phyloP scores from a whole-genome alignment of 2,797 vertebrate genomes.

The Furcifer pardalis region DNA sequence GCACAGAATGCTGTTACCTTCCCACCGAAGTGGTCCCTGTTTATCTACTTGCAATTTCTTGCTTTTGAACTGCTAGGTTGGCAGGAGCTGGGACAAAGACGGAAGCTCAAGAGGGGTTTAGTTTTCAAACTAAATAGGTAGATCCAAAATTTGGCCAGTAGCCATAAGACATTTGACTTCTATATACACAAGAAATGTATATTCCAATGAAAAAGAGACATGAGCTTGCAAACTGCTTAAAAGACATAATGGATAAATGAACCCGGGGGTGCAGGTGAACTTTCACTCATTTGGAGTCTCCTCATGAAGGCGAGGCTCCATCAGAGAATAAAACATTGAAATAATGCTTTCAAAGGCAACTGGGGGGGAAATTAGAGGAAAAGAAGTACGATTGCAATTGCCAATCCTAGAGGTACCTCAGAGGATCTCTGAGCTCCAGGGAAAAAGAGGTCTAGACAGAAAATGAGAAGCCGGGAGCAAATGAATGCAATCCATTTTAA shows the following conservation, averaged over 20 bases:
- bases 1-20: no score
- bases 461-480: background rate
- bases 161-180: constrained; percentile 28
- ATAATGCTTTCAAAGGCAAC: background rate
- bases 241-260: background rate
- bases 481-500: background rate
- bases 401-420: background rate
- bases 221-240: background rate
- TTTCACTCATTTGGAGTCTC: constrained; percentile 1
- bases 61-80: no score
- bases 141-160: constrained; percentile 27
- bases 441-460: constrained; percentile 17
- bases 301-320: background rate
- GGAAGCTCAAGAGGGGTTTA: constrained; percentile 55
- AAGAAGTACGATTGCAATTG: background rate
- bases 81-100: no score
- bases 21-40: no score
- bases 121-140: constrained; percentile 61
- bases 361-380: background rate
- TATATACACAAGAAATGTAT: background rate
- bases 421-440: background rate
- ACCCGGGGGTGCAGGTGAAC: background rate
- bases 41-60: no score
- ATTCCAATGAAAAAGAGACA: background rate
- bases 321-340: background rate